Evolutionary conservation across 2,113 vertebrate species (phyloP), one percentile per base, ranked within the genome.

Genomic region (Cyanoderma ruficeps): DNA sequence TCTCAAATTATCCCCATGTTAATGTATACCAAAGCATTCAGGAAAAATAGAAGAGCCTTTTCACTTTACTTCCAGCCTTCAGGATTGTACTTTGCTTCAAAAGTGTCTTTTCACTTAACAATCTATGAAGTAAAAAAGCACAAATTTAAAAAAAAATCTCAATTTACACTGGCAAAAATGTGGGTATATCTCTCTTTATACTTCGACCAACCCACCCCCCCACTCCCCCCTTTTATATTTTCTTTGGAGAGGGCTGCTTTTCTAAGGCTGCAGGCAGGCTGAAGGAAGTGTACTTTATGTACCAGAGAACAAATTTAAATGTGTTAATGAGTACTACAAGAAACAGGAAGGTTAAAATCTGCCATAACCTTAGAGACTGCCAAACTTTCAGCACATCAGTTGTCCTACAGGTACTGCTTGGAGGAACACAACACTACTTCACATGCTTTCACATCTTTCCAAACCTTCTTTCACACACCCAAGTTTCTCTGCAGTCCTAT

Each of bases 151-250:
- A 75, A 88, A 71, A 22, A 18, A 9, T 23, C 27, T 44, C 53
- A 16, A 71, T 24, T 71, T 57, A 69, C 46, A 55, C 16, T n/a
- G n/a, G 12, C 24, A 75, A 76, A 52, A 47, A 61, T 20, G 30
- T 30, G 8, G 2, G 1, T 57, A 55, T 91, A 13, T 47, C 24
- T 60, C 7, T 72, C 35, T 59, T 65, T 61, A 56, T n/a, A n/a
- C n/a, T n/a, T n/a, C n/a, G n/a, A n/a, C n/a, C n/a, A n/a, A n/a
- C n/a, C n/a, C 10, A 24, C 4, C 24, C 15, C 11, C 18, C 1
- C 1, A 2, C 5, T 2, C 0, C 3, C 12, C 7, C 2, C 5
- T 64, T 52, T 77, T n/a, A 23, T 33, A 11, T 7, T 68, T 22
- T 59, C 33, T 8, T 19, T 71, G 12, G 7, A 18, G 2, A 15